Evolutionary conservation across 2,113 vertebrate genomes (phyloP).

Genomic region (Melanerpes formicivorus): DNA sequence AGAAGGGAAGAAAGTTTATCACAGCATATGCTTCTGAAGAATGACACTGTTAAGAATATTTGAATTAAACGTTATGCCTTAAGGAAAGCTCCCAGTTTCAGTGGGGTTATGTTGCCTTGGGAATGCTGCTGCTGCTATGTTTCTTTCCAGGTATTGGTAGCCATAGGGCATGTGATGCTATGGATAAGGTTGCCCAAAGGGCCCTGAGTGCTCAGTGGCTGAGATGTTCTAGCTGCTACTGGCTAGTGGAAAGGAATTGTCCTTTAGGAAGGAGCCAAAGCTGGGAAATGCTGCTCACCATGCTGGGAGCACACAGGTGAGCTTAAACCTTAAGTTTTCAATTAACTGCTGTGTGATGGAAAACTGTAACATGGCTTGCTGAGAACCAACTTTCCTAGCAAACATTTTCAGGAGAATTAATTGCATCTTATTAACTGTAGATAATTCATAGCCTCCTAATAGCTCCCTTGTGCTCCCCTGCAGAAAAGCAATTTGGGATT

Average conservation of each 20-base stretch:
- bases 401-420: background rate
- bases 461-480: background rate
- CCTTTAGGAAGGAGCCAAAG: background rate
- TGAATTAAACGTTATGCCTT: background rate
- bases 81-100: background rate
- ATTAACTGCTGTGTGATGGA: background rate
- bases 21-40: background rate
- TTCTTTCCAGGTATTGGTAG: background rate
- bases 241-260: background rate
- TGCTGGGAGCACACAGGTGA: background rate
- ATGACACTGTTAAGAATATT: background rate
- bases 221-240: background rate
- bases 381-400: constrained; percentile 8
- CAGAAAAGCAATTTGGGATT: background rate
- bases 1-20: background rate
- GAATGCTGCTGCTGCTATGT: background rate
- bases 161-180: background rate
- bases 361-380: background rate
- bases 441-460: background rate
- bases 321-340: background rate
- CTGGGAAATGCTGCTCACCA: background rate
- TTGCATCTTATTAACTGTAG: constrained; percentile 12
- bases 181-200: background rate
- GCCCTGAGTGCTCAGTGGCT: background rate
- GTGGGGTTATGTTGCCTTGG: background rate